A percentile compares a stretch with the other conserved stretches of the same genome.
Conservation (phyloP, 2,888 invertebrate genomes). For the Cataglyphis cursor region DNA sequence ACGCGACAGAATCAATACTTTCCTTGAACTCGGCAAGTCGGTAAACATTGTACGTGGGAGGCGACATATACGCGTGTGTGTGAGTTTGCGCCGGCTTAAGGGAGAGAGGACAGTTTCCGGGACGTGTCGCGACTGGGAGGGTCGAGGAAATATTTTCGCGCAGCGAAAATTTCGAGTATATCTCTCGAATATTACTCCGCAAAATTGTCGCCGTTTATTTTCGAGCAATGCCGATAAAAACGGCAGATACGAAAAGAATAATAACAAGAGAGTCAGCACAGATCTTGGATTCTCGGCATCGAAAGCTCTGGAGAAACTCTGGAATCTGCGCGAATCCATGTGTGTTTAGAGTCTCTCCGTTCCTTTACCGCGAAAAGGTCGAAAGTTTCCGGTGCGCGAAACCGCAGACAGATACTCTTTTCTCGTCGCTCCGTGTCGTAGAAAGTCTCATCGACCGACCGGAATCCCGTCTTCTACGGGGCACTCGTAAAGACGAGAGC, state of each 20-base stretch:
- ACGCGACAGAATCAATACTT: slow-evolving; percentile 42
- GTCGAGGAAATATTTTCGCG: background rate
- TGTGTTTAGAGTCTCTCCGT: background rate
- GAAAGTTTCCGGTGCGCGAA: background rate
- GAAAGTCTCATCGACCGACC: slow-evolving; percentile 20
- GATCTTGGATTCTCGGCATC: background rate
- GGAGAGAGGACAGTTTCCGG: slow-evolving; percentile 34
- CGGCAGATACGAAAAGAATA: background rate
- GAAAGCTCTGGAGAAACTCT: background rate
- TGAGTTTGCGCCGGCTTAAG: slow-evolving; percentile 18
- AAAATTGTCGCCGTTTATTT: background rate
- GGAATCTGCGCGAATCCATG: background rate
- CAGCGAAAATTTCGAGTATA: slow-evolving; percentile 9
- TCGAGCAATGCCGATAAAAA: background rate
- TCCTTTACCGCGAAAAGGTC: background rate
- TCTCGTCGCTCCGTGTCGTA: slow-evolving; percentile 13
- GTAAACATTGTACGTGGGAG: slow-evolving; percentile 25
- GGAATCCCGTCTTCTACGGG: background rate
- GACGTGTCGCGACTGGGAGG: slow-evolving; percentile 30
- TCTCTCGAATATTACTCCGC: background rate
- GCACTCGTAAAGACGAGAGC: background rate
- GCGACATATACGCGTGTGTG: background rate
- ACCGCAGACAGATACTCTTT: background rate
- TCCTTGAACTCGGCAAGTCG: slow-evolving; percentile 29
- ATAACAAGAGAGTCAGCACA: background rate